These are phyloP conservation scores for Cricetomys ansorgei DNA, from an alignment of 2,113 vertebrate species.

Conservation along the genomic window DNA sequence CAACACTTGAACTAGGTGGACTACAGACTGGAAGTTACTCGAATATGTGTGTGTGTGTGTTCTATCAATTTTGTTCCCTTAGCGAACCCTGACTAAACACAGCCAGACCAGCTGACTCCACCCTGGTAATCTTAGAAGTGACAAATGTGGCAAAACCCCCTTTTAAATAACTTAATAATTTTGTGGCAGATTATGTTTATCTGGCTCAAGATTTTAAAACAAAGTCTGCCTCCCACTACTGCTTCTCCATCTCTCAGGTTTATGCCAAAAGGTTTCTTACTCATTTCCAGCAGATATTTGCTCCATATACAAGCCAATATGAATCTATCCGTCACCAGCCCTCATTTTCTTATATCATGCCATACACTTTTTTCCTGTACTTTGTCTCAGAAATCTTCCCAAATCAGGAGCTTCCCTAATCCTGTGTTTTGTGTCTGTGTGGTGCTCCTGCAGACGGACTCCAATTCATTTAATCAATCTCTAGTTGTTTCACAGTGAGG, in stretches of 20 bases:
- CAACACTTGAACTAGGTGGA: background rate
- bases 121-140: background rate
- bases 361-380: background rate
- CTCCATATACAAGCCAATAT: background rate
- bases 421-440: background rate
- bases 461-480: background rate
- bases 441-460: too few relatives aligned
- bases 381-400: background rate
- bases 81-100: background rate
- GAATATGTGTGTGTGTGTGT: background rate
- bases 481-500: background rate
- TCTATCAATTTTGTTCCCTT: background rate
- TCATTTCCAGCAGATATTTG: background rate
- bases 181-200: background rate
- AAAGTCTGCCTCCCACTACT: background rate
- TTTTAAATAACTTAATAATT: background rate
- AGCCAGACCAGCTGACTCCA: background rate
- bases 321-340: background rate
- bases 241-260: background rate
- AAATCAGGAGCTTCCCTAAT: background rate
- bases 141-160: background rate
- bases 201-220: conserved; percentile 5
- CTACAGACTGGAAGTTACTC: background rate
- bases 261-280: background rate
- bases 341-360: background rate